These are phyloP conservation scores for Syndactyla subalaris DNA, from an alignment of 2,797 vertebrate species.

Conservation along the genomic window DNA sequence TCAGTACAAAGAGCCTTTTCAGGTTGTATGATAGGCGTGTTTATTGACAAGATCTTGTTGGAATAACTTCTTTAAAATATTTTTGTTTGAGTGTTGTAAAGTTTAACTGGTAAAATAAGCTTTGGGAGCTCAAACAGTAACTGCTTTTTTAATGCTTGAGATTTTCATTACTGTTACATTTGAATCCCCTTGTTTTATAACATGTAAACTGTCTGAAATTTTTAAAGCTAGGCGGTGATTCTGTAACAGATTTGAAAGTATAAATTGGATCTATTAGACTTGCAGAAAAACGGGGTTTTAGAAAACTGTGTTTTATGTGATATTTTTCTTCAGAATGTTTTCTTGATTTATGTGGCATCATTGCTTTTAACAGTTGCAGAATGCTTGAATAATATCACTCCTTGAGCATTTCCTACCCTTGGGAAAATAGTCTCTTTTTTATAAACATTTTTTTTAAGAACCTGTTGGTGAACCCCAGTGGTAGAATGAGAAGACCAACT, in stretches of 20 bases:
- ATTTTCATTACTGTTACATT: background rate
- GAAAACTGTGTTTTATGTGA: fast-evolving
- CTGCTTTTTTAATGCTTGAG: background rate
- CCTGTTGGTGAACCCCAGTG: fast-evolving
- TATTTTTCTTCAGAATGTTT: background rate
- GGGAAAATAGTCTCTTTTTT: fast-evolving
- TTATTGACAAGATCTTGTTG: background rate
- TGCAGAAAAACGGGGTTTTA: background rate
- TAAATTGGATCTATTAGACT: background rate
- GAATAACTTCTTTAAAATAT: background rate
- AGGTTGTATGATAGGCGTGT: fast-evolving
- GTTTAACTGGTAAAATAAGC: background rate
- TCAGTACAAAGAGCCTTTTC: background rate
- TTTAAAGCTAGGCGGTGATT: background rate
- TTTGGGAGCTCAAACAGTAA: background rate
- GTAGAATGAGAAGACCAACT: background rate
- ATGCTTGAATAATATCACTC: background rate
- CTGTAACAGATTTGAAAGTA: background rate
- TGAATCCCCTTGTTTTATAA: background rate
- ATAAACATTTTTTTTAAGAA: fast-evolving
- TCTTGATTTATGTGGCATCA: fast-evolving
- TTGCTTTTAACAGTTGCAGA: background rate
- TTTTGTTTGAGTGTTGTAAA: fast-evolving
- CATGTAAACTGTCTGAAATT: background rate
- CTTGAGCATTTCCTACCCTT: background rate